phyloP scores from a whole-genome alignment of 2,113 vertebrate genomes.

The Heteronetta atricapilla region DNA sequence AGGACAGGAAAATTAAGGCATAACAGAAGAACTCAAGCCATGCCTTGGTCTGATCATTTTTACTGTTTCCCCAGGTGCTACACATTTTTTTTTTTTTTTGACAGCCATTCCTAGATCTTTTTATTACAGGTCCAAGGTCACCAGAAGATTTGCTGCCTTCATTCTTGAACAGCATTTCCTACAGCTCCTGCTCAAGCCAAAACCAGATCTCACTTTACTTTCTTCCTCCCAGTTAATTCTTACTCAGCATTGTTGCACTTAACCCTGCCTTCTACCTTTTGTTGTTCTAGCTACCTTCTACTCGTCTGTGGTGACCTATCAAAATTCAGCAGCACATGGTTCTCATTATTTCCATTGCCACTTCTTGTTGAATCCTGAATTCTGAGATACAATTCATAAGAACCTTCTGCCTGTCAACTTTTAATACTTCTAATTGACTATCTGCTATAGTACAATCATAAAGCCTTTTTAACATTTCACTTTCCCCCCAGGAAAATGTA shows the following conservation, averaged over 20 bases:
- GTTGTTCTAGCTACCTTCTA: neutral
- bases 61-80: neutral
- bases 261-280: neutral
- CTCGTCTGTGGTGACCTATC: neutral
- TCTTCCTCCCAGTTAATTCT: neutral
- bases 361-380: constrained; percentile 19
- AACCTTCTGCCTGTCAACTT: constrained; percentile 2
- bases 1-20: neutral
- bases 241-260: neutral
- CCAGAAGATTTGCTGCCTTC: neutral
- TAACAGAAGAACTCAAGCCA: neutral
- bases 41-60: neutral
- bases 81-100: neutral
- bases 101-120: neutral
- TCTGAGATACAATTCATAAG: constrained; percentile 28
- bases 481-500: constrained; percentile 11
- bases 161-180: neutral
- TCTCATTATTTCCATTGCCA: neutral
- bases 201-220: neutral
- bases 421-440: constrained; percentile 48
- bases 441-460: constrained; percentile 39
- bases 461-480: constrained; percentile 58
- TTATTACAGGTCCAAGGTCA: neutral
- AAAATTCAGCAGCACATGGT: neutral
- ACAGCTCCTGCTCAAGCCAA: neutral